These are phyloP conservation scores for Artemia sp. DNA, from an alignment of 2,888 invertebrate species.

Conservation along the genomic window DNA sequence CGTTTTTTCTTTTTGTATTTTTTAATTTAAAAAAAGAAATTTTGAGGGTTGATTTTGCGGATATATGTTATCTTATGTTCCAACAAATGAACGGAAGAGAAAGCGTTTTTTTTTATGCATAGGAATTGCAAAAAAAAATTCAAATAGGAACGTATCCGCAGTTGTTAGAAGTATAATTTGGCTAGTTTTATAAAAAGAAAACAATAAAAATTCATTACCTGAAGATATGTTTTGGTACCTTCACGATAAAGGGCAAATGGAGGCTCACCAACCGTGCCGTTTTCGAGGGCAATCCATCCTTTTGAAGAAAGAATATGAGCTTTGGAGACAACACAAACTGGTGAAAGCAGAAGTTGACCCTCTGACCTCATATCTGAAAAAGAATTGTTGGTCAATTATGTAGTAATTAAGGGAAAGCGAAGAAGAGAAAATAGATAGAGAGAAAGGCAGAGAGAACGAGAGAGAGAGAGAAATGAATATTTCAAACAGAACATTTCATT, in stretches of 20 bases:
- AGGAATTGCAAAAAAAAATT: no score
- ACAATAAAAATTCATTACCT: constrained; percentile 38
- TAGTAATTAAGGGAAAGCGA: not conserved
- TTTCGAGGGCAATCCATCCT: constrained; percentile 63
- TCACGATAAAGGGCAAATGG: constrained; percentile 56
- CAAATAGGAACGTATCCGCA: no score
- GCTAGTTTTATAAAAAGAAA: no score
- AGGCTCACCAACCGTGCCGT: constrained; percentile 37
- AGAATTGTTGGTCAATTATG: not conserved
- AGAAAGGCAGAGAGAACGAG: not conserved
- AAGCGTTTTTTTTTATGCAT: no score
- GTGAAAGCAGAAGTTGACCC: constrained; percentile 35
- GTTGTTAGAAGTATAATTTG: no score
- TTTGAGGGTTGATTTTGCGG: no score
- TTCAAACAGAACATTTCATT: no score
- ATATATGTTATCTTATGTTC: no score
- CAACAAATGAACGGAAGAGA: no score
- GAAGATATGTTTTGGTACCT: constrained; percentile 60
- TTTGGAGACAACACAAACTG: constrained; percentile 67
- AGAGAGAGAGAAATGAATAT: not conserved
- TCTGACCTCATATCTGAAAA: constrained; percentile 24
- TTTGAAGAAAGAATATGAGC: constrained; percentile 59
- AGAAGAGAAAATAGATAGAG: not conserved
- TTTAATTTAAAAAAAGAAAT: no score
- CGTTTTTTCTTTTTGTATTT: no score